phyloP scores from a whole-genome alignment of 2,797 vertebrate species.

The Uromys caudimaculatus region DNA sequence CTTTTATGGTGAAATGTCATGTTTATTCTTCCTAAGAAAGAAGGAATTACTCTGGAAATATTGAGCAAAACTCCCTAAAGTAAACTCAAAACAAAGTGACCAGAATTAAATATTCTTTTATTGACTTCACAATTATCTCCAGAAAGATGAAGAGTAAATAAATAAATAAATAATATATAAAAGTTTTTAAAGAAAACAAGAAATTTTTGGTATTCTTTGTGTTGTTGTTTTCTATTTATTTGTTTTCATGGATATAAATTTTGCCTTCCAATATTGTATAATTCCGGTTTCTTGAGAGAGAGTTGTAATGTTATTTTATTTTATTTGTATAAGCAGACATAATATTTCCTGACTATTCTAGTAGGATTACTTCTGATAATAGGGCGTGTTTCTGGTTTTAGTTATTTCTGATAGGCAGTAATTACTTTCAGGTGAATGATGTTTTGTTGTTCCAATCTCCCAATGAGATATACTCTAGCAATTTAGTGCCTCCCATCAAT shows the following conservation, averaged over 20 bases:
- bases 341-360: not conserved
- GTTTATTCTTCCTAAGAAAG: not conserved
- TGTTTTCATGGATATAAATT: not conserved
- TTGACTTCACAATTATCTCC: not conserved
- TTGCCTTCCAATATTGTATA: not conserved
- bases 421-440: not conserved
- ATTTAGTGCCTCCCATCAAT: not conserved
- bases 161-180: not conserved
- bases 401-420: not conserved
- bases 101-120: not conserved
- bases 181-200: not conserved
- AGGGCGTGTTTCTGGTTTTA: not conserved
- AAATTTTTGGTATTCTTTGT: not conserved
- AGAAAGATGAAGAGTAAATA: not conserved
- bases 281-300: not conserved
- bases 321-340: not conserved
- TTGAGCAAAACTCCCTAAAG: not conserved
- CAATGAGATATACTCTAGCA: not conserved
- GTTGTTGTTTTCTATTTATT: not conserved
- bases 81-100: not conserved
- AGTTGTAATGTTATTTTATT: not conserved
- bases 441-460: not conserved
- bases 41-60: not conserved
- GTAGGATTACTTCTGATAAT: not conserved
- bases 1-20: not conserved